A percentile compares a stretch with the other conserved stretches of the same genome.
phyloP scores from a whole-genome alignment of 2,888 invertebrate species.

The Watsonalla binaria region DNA sequence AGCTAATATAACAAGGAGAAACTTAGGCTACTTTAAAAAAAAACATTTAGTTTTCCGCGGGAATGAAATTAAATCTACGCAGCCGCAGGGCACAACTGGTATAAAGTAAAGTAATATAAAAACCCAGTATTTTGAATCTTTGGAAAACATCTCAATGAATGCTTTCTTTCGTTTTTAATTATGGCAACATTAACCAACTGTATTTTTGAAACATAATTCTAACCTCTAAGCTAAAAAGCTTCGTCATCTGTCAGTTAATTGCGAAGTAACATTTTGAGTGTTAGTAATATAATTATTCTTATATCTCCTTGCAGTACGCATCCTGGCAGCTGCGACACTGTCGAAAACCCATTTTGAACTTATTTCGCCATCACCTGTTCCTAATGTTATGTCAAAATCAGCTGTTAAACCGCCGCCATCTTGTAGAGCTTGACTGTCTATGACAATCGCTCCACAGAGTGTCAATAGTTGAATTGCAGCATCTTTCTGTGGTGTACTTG shows the following conservation, averaged over 20 bases:
- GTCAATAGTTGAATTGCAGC: slow-evolving; percentile 41
- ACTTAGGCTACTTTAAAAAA: too few relatives aligned
- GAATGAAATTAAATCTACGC: too few relatives aligned
- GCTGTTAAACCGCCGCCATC: slow-evolving; percentile 14
- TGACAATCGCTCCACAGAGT: slow-evolving; percentile 51
- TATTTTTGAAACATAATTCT: not conserved
- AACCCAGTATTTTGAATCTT: too few relatives aligned
- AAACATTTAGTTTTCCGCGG: too few relatives aligned
- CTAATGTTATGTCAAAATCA: slow-evolving; percentile 44
- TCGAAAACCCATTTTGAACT: slow-evolving; percentile 66
- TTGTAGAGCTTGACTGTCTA: slow-evolving; percentile 11
- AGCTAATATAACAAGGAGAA: too few relatives aligned
- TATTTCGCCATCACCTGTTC: slow-evolving; percentile 37
- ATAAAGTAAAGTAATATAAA: too few relatives aligned
- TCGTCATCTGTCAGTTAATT: not conserved
- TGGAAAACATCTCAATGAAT: too few relatives aligned
- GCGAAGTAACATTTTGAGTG: not conserved
- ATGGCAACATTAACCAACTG: not conserved
- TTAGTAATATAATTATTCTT: not conserved
- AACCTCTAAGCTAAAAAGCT: not conserved
- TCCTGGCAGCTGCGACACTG: slow-evolving; percentile 52
- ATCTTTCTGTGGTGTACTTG: slow-evolving; percentile 38
- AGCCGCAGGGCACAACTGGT: too few relatives aligned
- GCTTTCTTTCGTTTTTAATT: too few relatives aligned
- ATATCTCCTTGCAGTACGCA: slow-evolving; percentile 53